Conservation (phyloP, 2,888 invertebrate genomes). For the Notodonta ziczac region DNA sequence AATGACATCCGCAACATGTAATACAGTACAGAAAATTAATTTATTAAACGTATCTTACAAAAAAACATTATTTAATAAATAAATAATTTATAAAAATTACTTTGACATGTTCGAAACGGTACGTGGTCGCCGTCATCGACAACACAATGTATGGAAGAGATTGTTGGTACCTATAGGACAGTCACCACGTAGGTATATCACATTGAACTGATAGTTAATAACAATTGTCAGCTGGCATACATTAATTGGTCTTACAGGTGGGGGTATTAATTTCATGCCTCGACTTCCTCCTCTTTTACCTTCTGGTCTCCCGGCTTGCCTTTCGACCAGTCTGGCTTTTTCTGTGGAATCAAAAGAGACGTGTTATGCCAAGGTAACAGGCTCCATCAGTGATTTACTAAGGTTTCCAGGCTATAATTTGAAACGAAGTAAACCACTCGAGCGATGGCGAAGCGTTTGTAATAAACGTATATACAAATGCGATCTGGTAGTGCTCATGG, state of each 20-base stretch:
- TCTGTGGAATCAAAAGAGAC: constrained; percentile 85
- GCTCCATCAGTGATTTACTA: not conserved
- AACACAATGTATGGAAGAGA: constrained; percentile 57
- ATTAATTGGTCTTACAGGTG: constrained; percentile 68
- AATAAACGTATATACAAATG: constrained; percentile 37
- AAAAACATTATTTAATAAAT: constrained; percentile 75
- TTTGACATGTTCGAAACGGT: constrained; percentile 65
- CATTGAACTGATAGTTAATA: constrained; percentile 63
- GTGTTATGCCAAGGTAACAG: constrained; percentile 11
- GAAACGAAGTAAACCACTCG: constrained; percentile 17
- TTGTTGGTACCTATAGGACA: constrained; percentile 40
- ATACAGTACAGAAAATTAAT: constrained; percentile 80
- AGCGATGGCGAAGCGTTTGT: constrained; percentile 28
- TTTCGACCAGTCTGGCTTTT: constrained; percentile 98
- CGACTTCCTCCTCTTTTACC: constrained; percentile 92
- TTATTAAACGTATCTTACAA: constrained; percentile 81
- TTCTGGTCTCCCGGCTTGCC: constrained; percentile 95
- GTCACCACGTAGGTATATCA: constrained; percentile 55
- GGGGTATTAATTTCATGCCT: constrained; percentile 88
- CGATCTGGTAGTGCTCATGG: constrained; percentile 16
- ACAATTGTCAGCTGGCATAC: constrained; percentile 64
- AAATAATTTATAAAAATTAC: constrained; percentile 70
- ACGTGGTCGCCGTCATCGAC: constrained; percentile 53
- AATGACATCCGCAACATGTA: constrained; percentile 62
- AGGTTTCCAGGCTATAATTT: not conserved